Conservation (phyloP, 1,140 invertebrate species). For the Thalassaphorura encarpata region DNA sequence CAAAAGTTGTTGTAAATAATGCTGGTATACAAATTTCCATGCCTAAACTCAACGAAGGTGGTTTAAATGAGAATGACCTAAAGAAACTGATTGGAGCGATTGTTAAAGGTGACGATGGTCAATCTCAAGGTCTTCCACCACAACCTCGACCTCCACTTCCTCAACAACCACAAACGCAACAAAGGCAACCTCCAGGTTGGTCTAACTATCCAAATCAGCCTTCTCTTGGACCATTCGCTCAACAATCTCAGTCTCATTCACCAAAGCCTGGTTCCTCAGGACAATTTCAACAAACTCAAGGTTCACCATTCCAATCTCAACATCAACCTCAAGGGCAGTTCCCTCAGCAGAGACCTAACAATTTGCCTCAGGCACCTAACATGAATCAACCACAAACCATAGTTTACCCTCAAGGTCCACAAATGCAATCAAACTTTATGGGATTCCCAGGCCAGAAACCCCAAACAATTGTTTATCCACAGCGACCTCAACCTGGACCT, state of each 20-base stretch:
- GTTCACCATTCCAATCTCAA: neutral
- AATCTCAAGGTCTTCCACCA: neutral
- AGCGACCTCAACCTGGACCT: no score
- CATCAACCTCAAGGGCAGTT: neutral
- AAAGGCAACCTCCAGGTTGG: constrained; percentile 3
- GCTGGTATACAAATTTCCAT: constrained; percentile 4
- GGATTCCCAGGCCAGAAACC: no score
- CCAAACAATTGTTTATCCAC: neutral
- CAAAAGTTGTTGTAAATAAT: constrained; percentile 4
- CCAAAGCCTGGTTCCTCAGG: neutral
- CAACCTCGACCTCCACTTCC: neutral
- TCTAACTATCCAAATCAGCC: no score
- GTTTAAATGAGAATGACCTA: constrained; percentile 2
- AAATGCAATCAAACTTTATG: no score
- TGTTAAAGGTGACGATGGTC: constrained; percentile 4
- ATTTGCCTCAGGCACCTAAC: neutral
- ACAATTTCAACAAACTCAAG: constrained; percentile 13
- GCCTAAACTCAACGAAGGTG: neutral
- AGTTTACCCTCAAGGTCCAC: neutral
- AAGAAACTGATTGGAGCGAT: constrained; percentile 2
- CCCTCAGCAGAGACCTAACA: neutral
- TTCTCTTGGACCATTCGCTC: no score
- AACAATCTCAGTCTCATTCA: neutral
- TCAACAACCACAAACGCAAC: neutral
- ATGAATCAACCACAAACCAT: neutral